phyloP scores from a whole-genome alignment of 1,140 invertebrate species.

The Melanaphis sacchari region DNA sequence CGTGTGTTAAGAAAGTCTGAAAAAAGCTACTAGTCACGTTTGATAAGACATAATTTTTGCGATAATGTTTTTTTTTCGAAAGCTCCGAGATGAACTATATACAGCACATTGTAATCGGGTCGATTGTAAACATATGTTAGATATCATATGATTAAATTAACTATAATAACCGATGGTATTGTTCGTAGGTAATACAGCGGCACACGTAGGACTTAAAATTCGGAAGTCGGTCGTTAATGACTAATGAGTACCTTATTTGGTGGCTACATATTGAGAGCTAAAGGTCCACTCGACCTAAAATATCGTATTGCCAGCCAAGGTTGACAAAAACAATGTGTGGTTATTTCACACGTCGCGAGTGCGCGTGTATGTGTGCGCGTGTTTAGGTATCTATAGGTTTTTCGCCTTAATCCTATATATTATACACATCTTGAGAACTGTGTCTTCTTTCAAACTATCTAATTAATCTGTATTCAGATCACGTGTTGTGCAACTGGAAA shows the following conservation, averaged over 20 bases:
- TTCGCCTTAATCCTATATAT: background rate
- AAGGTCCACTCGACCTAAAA: slow-evolving; percentile 22
- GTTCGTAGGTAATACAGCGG: background rate
- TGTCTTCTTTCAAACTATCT: background rate
- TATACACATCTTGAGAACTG: slow-evolving; percentile 10
- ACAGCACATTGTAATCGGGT: background rate
- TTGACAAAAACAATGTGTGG: slow-evolving; percentile 10
- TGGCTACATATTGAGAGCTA: background rate
- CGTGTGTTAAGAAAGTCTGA: background rate
- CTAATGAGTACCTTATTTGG: background rate
- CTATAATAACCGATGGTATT: background rate
- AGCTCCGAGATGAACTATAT: too few species aligned
- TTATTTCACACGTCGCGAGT: background rate
- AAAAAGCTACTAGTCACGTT: background rate
- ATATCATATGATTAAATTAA: background rate
- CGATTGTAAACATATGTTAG: background rate
- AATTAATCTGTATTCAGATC: slow-evolving; percentile 38
- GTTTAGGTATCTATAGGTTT: background rate
- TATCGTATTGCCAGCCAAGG: background rate
- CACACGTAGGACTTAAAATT: background rate
- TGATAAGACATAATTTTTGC: too few species aligned
- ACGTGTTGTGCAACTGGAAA: slow-evolving; percentile 24
- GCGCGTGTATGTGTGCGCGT: too few species aligned
- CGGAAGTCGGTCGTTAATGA: background rate
- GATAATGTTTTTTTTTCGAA: too few species aligned